phyloP scores from a whole-genome alignment of 2,797 vertebrate genomes.

The Rhabdomys pumilio region DNA sequence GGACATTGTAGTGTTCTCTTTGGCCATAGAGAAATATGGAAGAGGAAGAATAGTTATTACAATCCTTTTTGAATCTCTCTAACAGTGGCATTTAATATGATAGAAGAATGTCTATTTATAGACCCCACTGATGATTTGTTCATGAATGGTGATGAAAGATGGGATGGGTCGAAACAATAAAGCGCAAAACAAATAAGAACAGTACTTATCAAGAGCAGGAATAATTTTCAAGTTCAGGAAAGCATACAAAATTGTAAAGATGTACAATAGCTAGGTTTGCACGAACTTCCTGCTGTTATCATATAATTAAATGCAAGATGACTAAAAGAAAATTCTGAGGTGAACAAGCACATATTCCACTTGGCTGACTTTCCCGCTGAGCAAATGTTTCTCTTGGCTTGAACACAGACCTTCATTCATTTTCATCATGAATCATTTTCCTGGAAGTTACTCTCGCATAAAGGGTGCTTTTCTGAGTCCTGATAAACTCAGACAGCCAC shows the following conservation, averaged over 20 bases:
- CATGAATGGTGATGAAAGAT: neutral
- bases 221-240: slow-evolving; percentile 23
- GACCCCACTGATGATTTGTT: neutral
- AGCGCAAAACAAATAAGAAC: neutral
- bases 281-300: neutral
- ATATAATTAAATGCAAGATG: slow-evolving; percentile 55
- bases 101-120: neutral
- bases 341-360: slow-evolving; percentile 51
- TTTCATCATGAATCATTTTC: slow-evolving; percentile 76
- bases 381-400: slow-evolving; percentile 83
- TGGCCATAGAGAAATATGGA: neutral
- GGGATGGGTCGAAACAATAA: neutral
- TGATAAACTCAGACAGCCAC: slow-evolving; percentile 42
- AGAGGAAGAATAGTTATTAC: neutral
- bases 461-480: slow-evolving; percentile 59
- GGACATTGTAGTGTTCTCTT: neutral
- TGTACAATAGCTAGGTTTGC: neutral
- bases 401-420: slow-evolving; percentile 73
- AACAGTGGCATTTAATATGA: neutral
- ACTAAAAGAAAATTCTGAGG: slow-evolving; percentile 24
- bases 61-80: neutral
- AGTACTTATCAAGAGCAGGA: neutral
- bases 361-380: slow-evolving; percentile 75
- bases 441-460: slow-evolving; percentile 70
- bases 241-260: neutral